Percentiles rank a stretch among this genome's conserved stretches.
Conservation (phyloP, 2,113 vertebrate genomes). For the Phaethon lepturus region DNA sequence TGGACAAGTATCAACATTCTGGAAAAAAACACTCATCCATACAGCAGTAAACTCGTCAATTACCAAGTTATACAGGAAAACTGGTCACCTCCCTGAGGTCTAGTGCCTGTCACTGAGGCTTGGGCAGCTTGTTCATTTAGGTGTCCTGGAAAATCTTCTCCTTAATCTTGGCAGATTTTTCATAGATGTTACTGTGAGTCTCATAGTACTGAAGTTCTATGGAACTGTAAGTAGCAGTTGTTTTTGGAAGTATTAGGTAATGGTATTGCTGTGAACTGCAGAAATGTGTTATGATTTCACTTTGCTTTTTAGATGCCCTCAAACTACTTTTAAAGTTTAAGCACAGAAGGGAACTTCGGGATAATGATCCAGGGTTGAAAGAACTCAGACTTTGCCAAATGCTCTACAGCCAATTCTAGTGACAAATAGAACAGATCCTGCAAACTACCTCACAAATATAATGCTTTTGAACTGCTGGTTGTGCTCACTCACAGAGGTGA, state of each 20-base stretch:
- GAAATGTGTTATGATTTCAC: not conserved
- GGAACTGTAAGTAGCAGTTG: not conserved
- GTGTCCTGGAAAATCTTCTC: not conserved
- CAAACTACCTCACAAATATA: constrained; percentile 57
- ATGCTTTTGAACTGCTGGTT: constrained; percentile 64
- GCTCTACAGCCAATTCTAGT: constrained; percentile 41
- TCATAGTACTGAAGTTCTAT: not conserved
- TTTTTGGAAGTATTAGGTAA: not conserved
- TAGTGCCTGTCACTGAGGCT: not conserved
- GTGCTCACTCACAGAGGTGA: constrained; percentile 48
- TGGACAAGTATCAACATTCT: not conserved
- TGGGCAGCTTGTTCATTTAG: not conserved
- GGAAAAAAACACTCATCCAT: rapidly evolving
- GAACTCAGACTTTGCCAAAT: constrained; percentile 36
- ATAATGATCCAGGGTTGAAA: constrained; percentile 21
- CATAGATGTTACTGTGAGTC: not conserved
- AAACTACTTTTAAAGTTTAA: constrained; percentile 41
- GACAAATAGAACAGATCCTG: constrained; percentile 65
- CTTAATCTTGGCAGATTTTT: not conserved
- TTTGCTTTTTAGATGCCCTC: not conserved
- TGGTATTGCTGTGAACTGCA: not conserved
- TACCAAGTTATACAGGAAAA: not conserved
- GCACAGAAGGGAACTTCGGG: not conserved
- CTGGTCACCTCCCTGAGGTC: not conserved
- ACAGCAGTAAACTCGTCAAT: not conserved